phyloP scores from a whole-genome alignment of 2,888 invertebrate species.

The Entomobrya proxima region DNA sequence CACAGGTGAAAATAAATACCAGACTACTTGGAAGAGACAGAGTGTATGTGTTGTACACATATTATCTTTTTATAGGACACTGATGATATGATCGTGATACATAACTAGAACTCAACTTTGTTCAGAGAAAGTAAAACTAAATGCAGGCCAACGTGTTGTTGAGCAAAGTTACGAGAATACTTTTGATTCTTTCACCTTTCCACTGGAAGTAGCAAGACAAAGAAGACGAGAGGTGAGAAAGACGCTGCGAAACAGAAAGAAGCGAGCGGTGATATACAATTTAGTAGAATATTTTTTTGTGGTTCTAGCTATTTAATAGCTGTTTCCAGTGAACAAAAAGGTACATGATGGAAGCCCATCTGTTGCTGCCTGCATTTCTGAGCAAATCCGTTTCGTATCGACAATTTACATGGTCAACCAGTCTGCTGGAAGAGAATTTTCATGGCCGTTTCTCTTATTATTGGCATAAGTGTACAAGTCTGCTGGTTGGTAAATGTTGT shows the following conservation, averaged over 20 bases:
- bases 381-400: constrained; percentile 26
- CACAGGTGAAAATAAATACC: background rate
- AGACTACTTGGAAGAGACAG: too few relatives aligned
- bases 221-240: background rate
- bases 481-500: background rate
- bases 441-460: constrained; percentile 6
- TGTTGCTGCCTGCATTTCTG: constrained; percentile 49
- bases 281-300: background rate
- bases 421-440: background rate
- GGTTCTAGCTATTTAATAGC: background rate
- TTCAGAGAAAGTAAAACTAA: too few relatives aligned
- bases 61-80: too few relatives aligned
- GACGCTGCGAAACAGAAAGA: background rate
- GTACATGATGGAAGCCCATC: constrained; percentile 57
- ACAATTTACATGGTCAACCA: constrained; percentile 41
- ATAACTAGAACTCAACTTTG: too few relatives aligned
- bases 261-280: background rate
- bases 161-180: too few relatives aligned
- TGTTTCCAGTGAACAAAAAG: background rate
- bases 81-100: too few relatives aligned
- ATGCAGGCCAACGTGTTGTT: too few relatives aligned
- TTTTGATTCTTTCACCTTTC: constrained; percentile 34
- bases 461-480: background rate
- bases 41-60: background rate
- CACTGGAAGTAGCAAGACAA: background rate